phyloP scores from a whole-genome alignment of 2,113 vertebrate genomes.

The Rhinoderma darwinii region DNA sequence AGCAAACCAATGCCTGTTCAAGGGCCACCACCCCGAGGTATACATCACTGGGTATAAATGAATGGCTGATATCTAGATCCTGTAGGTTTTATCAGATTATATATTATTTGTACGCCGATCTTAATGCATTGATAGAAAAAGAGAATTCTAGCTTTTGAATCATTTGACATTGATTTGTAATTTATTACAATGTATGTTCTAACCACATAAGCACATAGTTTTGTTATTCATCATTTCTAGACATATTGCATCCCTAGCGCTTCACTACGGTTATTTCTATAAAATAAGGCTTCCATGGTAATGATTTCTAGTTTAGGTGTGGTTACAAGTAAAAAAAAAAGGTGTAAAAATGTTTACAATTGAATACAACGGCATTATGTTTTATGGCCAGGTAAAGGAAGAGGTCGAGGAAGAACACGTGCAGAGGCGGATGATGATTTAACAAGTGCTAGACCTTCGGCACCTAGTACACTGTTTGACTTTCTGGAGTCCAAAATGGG shows the following conservation, averaged over 20 bases:
- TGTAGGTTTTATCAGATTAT: background rate
- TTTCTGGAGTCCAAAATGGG: slow-evolving; percentile 97
- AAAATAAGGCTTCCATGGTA: too few relatives aligned
- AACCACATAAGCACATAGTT: too few relatives aligned
- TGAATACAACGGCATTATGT: background rate
- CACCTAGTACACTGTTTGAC: slow-evolving; percentile 94
- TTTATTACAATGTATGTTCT: too few relatives aligned
- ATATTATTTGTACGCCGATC: too few relatives aligned
- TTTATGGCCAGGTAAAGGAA: slow-evolving; percentile 78
- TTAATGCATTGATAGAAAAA: too few relatives aligned
- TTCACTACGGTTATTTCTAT: too few relatives aligned
- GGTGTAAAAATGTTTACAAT: background rate
- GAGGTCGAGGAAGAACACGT: slow-evolving; percentile 85
- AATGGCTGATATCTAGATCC: background rate
- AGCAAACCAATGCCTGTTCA: slow-evolving; percentile 77
- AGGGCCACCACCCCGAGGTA: slow-evolving; percentile 82
- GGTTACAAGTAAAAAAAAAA: too few relatives aligned
- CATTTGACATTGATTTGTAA: too few relatives aligned
- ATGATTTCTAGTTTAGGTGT: too few relatives aligned
- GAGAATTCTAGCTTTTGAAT: too few relatives aligned
- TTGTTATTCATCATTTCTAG: too few relatives aligned
- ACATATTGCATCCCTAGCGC: too few relatives aligned
- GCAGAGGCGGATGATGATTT: slow-evolving; percentile 88
- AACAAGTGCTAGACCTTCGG: slow-evolving; percentile 86
- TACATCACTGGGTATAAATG: background rate